Evolutionary conservation across 64 coral and sea anemone genomes (phyloP).

Genomic region (Montipora sp.): DNA sequence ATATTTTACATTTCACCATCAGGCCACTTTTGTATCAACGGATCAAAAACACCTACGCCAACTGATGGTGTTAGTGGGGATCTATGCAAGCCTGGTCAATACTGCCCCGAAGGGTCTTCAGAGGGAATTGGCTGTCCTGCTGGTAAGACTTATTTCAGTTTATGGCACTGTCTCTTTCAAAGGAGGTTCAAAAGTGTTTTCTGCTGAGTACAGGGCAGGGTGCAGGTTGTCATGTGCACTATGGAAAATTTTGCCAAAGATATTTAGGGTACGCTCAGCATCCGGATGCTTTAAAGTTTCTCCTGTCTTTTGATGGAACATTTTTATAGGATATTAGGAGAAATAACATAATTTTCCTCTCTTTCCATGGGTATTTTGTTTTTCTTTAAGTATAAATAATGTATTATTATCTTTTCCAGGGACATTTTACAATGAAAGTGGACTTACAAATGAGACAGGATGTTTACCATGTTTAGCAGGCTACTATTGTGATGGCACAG

Average conservation of each 20-base stretch:
- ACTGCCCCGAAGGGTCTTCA: constrained; percentile 87
- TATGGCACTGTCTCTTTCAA: neutral
- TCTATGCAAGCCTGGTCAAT: constrained; percentile 72
- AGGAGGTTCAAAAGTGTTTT: too few species aligned
- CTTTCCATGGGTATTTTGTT: neutral
- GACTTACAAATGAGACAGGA: constrained; percentile 63
- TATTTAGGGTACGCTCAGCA: too few species aligned
- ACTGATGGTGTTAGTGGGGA: constrained; percentile 77
- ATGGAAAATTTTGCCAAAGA: too few species aligned
- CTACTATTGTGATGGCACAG: constrained; percentile 78
- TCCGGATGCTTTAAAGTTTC: too few species aligned
- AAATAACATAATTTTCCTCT: too few species aligned
- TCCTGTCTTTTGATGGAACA: too few species aligned
- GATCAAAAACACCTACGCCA: constrained; percentile 72
- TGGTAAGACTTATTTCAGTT: constrained; percentile 50
- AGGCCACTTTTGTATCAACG: constrained; percentile 90
- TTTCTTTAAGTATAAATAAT: neutral
- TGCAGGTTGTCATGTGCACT: too few species aligned
- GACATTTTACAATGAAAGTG: constrained; percentile 84
- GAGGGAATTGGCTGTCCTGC: constrained; percentile 74
- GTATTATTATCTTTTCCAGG: constrained; percentile 49
- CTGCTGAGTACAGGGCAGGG: too few species aligned
- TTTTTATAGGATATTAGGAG: too few species aligned
- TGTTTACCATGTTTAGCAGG: constrained; percentile 85
- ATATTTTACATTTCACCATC: neutral